These are phyloP conservation scores for Polypedilum pembai DNA, from an alignment of 1,140 invertebrate genomes.

Conservation along the genomic window DNA sequence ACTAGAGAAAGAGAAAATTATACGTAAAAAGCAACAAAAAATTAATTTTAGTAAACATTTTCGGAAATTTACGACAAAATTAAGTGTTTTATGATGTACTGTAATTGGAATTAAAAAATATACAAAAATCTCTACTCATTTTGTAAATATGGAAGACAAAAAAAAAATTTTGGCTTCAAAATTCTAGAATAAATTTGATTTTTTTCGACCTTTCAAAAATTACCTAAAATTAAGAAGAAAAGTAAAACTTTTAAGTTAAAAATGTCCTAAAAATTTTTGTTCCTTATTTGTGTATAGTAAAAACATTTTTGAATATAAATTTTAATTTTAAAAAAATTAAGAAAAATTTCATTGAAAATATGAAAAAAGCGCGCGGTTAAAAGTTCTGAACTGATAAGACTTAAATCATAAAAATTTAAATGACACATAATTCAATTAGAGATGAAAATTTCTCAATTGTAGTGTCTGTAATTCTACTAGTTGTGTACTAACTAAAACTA, in stretches of 20 bases:
- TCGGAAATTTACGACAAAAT: neutral
- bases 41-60: slow-evolving; percentile 13
- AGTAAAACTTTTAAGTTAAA: neutral
- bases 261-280: neutral
- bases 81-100: slow-evolving; percentile 7
- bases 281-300: slow-evolving; percentile 6
- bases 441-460: neutral
- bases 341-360: slow-evolving; percentile 7
- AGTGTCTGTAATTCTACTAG: neutral
- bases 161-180: neutral
- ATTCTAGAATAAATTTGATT: neutral
- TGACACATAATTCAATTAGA: neutral
- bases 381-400: slow-evolving; percentile 28
- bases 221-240: neutral
- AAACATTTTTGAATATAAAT: neutral
- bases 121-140: neutral
- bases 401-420: slow-evolving; percentile 12
- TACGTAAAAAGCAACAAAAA: slow-evolving; percentile 18
- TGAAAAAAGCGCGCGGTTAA: slow-evolving; percentile 23
- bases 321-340: neutral
- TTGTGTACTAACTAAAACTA: slow-evolving; percentile 13
- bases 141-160: neutral
- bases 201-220: neutral
- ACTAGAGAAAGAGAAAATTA: neutral
- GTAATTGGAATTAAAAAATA: neutral